A percentile compares a stretch with the other conserved stretches of the same genome.
Evolutionary conservation across 2,888 invertebrate species (phyloP).

Genomic region (Timandra comae): DNA sequence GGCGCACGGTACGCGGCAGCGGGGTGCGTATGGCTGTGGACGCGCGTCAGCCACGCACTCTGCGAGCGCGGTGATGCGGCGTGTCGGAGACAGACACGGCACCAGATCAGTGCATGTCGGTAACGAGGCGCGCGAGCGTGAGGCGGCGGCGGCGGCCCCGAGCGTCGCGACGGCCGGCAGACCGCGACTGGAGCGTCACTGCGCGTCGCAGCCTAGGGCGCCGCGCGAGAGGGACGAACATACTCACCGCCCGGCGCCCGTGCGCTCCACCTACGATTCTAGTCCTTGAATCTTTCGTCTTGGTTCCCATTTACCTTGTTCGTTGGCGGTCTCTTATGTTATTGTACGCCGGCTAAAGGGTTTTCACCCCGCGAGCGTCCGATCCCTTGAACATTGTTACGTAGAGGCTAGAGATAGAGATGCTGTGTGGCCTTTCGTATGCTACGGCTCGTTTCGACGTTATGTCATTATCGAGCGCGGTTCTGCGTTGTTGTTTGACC

Average conservation of each 20-base stretch:
- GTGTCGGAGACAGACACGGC: constrained; percentile 12
- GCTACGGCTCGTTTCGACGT: constrained; percentile 59
- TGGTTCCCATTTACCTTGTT: constrained; percentile 64
- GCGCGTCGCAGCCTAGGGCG: constrained; percentile 70
- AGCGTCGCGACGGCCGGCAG: constrained; percentile 75
- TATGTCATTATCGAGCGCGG: constrained; percentile 70
- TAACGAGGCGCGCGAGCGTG: constrained; percentile 52
- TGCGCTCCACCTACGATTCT: constrained; percentile 55
- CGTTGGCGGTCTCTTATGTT: constrained; percentile 54
- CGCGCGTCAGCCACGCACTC: constrained; percentile 14
- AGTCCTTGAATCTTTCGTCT: constrained; percentile 66
- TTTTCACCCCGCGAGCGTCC: constrained; percentile 65
- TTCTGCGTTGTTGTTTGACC: constrained; percentile 61
- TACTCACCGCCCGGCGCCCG: constrained; percentile 42
- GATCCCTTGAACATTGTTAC: constrained; percentile 51
- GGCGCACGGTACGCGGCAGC: constrained; percentile 22
- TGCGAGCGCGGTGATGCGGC: constrained; percentile 43
- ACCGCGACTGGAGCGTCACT: constrained; percentile 74
- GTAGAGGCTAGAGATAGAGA: constrained; percentile 67
- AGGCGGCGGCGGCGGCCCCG: constrained; percentile 57
- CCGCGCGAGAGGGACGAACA: constrained; percentile 69
- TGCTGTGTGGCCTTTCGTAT: constrained; percentile 66
- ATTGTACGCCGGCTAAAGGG: constrained; percentile 60
- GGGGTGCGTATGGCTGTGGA: constrained; percentile 26
- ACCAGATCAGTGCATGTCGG: constrained; percentile 50